phyloP scores from a whole-genome alignment of 2,797 vertebrate genomes.

The Dendrocincla tyrannina region DNA sequence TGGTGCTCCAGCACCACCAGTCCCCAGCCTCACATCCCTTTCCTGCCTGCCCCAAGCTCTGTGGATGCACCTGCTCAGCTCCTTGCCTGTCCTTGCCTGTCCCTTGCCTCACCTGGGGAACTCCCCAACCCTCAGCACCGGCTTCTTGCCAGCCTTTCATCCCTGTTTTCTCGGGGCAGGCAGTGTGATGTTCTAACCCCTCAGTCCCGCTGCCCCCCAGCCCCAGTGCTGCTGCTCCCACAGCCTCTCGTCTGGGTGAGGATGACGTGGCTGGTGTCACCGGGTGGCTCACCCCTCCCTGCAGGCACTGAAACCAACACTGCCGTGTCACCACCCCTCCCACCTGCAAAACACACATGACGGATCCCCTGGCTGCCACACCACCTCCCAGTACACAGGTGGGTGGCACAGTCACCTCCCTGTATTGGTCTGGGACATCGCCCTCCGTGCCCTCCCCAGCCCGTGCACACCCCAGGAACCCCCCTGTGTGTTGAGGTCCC shows the following conservation, averaged over 20 bases:
- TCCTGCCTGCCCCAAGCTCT: neutral
- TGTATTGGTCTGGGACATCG: neutral
- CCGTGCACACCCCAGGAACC: accelerated
- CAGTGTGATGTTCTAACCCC: neutral
- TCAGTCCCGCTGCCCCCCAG: neutral
- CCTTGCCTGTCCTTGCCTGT: neutral
- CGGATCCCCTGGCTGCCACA: accelerated
- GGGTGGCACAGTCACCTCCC: conserved; percentile 4
- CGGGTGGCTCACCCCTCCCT: neutral
- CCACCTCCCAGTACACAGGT: neutral
- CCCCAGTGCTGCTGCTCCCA: accelerated
- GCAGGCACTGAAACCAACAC: conserved; percentile 29
- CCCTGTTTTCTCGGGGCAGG: neutral
- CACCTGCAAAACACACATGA: neutral
- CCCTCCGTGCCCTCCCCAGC: accelerated
- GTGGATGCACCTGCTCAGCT: neutral
- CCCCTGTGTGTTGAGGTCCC: accelerated
- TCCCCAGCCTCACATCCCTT: neutral
- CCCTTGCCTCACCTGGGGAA: neutral
- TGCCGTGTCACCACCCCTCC: neutral
- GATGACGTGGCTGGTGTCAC: neutral
- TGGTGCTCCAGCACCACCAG: accelerated
- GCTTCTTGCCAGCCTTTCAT: neutral
- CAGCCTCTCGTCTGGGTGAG: neutral
- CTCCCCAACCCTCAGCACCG: neutral